These are phyloP conservation scores for Brachionus sp. DNA, from an alignment of 1,140 invertebrate species.

Conservation along the genomic window DNA sequence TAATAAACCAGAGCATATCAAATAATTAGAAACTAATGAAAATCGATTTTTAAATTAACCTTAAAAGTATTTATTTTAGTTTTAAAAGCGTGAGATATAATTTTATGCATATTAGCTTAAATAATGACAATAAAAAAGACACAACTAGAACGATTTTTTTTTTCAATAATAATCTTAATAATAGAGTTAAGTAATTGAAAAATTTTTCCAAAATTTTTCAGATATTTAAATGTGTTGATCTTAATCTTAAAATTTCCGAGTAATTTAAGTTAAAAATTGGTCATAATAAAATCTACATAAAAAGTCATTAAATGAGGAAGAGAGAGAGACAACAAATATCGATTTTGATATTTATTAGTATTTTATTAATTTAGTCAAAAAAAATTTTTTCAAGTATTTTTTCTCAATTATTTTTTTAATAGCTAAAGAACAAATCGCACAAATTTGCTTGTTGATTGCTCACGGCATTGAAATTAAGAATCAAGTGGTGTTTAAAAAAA, in stretches of 20 bases:
- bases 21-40: background rate
- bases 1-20: background rate
- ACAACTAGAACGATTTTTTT: background rate
- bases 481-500: slow-evolving; percentile 42
- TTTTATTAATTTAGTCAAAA: slow-evolving; percentile 30
- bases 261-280: background rate
- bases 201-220: background rate
- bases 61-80: background rate
- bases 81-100: background rate
- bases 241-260: background rate
- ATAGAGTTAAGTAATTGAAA: background rate
- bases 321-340: background rate
- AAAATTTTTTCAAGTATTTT: slow-evolving; percentile 7
- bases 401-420: slow-evolving; percentile 35
- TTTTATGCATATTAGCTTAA: background rate
- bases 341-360: background rate
- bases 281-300: background rate
- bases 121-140: background rate
- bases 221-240: background rate
- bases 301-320: background rate
- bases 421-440: background rate
- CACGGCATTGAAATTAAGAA: slow-evolving; percentile 37
- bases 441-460: background rate
- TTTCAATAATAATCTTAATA: background rate
- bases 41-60: background rate